These are phyloP conservation scores for Platysteira castanea DNA, from an alignment of 2,113 vertebrate species.

Conservation along the genomic window DNA sequence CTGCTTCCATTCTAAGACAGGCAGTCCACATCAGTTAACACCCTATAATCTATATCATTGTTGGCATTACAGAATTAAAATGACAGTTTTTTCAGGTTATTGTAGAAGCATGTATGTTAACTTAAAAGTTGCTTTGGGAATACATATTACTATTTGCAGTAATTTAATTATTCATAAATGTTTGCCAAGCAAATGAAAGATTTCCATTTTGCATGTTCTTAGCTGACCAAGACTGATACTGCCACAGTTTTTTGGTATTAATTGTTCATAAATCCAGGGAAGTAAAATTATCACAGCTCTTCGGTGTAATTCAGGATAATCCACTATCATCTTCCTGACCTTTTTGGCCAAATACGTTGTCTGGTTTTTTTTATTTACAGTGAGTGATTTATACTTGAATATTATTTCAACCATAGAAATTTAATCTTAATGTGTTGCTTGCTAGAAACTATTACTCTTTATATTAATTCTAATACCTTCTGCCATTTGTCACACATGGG, in stretches of 20 bases:
- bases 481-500: neutral
- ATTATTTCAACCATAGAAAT: neutral
- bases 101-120: neutral
- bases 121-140: neutral
- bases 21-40: neutral
- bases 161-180: neutral
- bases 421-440: neutral
- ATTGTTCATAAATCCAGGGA: neutral
- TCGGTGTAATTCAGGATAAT: neutral
- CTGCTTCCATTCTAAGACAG: neutral
- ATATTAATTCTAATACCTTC: neutral
- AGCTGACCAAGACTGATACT: neutral
- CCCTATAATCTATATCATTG: neutral
- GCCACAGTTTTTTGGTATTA: neutral
- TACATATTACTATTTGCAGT: neutral
- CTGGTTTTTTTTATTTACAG: neutral
- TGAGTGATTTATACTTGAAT: neutral
- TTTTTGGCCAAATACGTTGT: neutral
- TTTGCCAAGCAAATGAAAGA: neutral
- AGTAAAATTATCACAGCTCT: neutral
- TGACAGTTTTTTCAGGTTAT: neutral
- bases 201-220: neutral
- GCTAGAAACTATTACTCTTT: neutral
- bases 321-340: neutral
- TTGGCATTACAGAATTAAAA: neutral